Base-by-base conservation (phyloP, 2,888 invertebrate genomes). In the Lasioglossum morio region DNA sequence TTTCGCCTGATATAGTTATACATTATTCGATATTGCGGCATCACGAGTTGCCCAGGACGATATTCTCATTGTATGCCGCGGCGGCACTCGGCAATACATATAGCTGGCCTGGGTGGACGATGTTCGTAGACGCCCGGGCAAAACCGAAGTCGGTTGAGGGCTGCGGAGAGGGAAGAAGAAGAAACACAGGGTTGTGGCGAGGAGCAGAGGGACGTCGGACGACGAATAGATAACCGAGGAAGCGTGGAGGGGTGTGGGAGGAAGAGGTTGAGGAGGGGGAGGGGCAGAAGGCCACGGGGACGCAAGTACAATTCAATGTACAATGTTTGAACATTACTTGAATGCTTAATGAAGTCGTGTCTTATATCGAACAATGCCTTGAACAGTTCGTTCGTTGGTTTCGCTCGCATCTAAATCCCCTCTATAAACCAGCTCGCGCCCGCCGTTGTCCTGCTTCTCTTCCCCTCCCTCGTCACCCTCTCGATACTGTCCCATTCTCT, bases 341-440 rank as follows among this genome's bases (percentile, higher is more conserved):
- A 94, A 94, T 94, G 93, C 93, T 92, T 94, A 94, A 94, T 94
- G 94, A 94, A 94, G 93, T 94, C 93, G 92, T 93, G 93, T 93
- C 93, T 93, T 93, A 92, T 93, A 92, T 92, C 93, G 93, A 94
- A 94, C 94, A 94, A 94, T 94, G 93, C 92, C 87, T 89, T 83
- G 84, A 92, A 91, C 88, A 87, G 89, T 91, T 91, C 90, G 85
- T 91, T 90, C 88, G 85, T 91, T 34, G 66, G 66, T 53, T 34
- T 88, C 88, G 82, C 86, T 92, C 92, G 92, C 90, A 93, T 93
- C 93, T 92, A 91, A 93, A 93, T 93, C 93, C 92, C 90, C 89
- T 89, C 89, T 88, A 89, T 90, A 93, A 93, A 87, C 89, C 91
- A 87, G 88, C 89, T 84, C 87, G 78, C 84, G 77, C 72, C 84